A percentile compares a stretch with the other conserved stretches of the same genome.
phyloP scores from a whole-genome alignment of 2,797 vertebrate species.

The Argya squamiceps region DNA sequence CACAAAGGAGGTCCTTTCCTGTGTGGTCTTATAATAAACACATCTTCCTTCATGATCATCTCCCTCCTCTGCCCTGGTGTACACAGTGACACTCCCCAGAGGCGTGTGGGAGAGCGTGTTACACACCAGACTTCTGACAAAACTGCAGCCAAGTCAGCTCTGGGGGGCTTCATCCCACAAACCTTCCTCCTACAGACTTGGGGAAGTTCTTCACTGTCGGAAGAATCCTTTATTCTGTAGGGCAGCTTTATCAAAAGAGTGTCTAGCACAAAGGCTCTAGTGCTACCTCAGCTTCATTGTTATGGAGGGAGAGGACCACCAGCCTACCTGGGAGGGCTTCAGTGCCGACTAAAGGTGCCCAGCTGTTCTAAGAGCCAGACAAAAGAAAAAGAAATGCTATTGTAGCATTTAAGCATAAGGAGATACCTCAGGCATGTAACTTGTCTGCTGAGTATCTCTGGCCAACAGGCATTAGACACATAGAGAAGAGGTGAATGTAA shows the following conservation, averaged over 20 bases:
- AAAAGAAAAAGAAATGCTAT: not conserved
- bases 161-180: not conserved
- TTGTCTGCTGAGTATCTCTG: not conserved
- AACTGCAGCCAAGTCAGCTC: not conserved
- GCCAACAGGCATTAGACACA: not conserved
- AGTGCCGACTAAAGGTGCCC: not conserved
- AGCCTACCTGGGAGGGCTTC: not conserved
- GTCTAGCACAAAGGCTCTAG: not conserved
- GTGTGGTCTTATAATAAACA: not conserved
- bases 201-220: not conserved
- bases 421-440: not conserved
- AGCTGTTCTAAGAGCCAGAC: not conserved
- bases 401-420: not conserved
- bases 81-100: not conserved
- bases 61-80: not conserved
- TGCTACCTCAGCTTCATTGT: not conserved
- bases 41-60: not conserved
- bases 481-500: not conserved
- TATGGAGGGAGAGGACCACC: not conserved
- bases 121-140: not conserved
- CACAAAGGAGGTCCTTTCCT: not conserved
- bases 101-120: not conserved
- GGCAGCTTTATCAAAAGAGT: not conserved
- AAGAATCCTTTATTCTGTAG: not conserved
- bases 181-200: not conserved